Evolutionary conservation across 2,888 invertebrate species (phyloP).

Genomic region (Nymphalis urticae): DNA sequence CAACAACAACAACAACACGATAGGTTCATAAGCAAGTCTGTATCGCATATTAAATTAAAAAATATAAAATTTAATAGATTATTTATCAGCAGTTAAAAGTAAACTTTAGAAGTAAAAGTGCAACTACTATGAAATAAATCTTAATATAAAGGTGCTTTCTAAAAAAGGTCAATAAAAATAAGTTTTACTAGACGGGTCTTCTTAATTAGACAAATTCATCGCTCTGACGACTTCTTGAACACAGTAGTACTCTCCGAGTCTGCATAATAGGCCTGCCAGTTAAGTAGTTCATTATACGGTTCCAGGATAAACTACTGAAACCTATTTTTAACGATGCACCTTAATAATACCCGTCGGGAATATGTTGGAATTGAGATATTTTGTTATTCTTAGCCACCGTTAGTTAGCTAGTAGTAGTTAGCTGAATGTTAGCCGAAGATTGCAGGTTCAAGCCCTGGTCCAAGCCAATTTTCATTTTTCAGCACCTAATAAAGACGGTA

Average conservation of each 20-base stretch:
- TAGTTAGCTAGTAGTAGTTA: too few relatives aligned
- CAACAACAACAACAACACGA: too few relatives aligned
- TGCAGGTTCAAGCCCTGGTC: too few relatives aligned
- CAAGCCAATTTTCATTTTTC: too few relatives aligned
- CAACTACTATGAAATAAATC: not conserved
- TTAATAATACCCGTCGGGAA: not conserved
- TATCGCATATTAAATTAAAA: too few relatives aligned
- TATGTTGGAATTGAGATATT: not conserved
- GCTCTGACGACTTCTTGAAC: constrained; percentile 52
- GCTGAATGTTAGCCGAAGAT: too few relatives aligned
- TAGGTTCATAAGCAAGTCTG: too few relatives aligned
- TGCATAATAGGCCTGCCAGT: constrained; percentile 32
- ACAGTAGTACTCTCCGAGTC: constrained; percentile 48
- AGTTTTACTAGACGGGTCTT: constrained; percentile 39
- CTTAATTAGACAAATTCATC: constrained; percentile 72
- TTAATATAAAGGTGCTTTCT: constrained; percentile 7
- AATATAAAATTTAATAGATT: too few relatives aligned
- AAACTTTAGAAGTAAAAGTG: too few relatives aligned
- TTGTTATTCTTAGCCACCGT: not conserved
- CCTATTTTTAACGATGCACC: constrained; percentile 13
- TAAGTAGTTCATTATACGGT: constrained; percentile 33
- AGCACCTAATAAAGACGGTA: too few relatives aligned
- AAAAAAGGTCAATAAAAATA: constrained; percentile 9
- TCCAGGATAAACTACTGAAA: constrained; percentile 13
- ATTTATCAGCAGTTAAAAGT: too few relatives aligned